Conservation (phyloP, 2,888 invertebrate genomes). For the Pachliopta kotzebuea region DNA sequence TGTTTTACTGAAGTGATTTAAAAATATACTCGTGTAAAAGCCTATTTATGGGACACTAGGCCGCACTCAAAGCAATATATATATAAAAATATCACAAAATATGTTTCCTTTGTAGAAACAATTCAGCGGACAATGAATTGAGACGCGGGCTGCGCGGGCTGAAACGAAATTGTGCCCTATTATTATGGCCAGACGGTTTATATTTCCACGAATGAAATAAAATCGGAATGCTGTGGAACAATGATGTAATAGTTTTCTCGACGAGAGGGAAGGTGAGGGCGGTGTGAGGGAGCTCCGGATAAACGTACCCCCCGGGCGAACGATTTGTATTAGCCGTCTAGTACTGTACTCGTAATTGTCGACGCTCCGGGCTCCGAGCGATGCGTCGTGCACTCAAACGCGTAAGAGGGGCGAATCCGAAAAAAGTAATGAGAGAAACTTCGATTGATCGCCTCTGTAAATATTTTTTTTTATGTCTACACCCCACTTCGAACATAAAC, state of each 20-base stretch:
- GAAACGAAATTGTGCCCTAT: constrained; percentile 44
- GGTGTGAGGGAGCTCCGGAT: constrained; percentile 49
- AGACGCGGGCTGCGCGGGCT: constrained; percentile 32
- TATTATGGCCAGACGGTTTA: constrained; percentile 40
- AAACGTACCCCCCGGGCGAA: constrained; percentile 72
- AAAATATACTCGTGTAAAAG: constrained; percentile 15
- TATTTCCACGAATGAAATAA: constrained; percentile 47
- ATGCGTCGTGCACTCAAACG: constrained; percentile 61
- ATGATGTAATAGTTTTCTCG: constrained; percentile 68
- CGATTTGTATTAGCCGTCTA: constrained; percentile 79
- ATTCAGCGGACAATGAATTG: constrained; percentile 29
- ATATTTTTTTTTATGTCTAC: constrained; percentile 10
- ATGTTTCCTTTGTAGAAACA: constrained; percentile 33
- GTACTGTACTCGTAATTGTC: constrained; percentile 76
- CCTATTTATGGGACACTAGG: constrained; percentile 22
- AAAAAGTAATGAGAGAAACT: constrained; percentile 54
- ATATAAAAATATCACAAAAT: constrained; percentile 43
- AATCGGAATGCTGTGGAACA: constrained; percentile 49
- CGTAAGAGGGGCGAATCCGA: constrained; percentile 58
- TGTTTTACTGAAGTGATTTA: constrained; percentile 13
- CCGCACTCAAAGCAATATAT: constrained; percentile 33
- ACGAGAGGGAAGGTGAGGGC: constrained; percentile 44
- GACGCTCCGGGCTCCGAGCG: constrained; percentile 59
- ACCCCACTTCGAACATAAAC: background rate
- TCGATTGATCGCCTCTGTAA: constrained; percentile 45